phyloP scores from a whole-genome alignment of 53 echinoderm and acorn worm genomes.

The Henricia sp. region DNA sequence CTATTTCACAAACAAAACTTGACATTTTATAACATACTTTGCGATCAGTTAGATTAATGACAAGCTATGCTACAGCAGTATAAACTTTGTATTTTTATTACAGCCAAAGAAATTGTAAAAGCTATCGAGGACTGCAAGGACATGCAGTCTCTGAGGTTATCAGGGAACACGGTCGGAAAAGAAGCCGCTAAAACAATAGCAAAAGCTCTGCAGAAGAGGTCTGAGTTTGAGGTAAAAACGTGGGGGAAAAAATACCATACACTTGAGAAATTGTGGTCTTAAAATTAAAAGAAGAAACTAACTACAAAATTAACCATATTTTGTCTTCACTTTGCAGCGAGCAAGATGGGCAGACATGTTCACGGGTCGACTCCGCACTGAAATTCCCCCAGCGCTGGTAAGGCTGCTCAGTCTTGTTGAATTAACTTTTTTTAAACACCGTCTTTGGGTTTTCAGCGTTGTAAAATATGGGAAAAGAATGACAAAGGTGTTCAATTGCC shows the following conservation, averaged over 20 bases:
- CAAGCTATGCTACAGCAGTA: no score
- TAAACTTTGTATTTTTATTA: conserved; percentile 16
- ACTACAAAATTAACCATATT: no score
- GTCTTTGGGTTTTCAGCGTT: no score
- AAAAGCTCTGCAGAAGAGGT: conserved; percentile 73
- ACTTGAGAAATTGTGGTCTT: no score
- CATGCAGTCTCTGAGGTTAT: conserved; percentile 76
- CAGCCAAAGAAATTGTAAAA: conserved; percentile 81
- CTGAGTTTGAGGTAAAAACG: conserved; percentile 91
- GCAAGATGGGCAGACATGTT: conserved; percentile 97
- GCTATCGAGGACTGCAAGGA: conserved; percentile 79
- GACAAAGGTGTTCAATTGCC: no score
- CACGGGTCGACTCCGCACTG: conserved; percentile 90
- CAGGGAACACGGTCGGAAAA: conserved; percentile 90
- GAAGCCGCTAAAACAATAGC: conserved; percentile 85
- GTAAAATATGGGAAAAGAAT: no score
- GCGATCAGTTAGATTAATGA: no score
- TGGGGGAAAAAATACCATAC: neutral
- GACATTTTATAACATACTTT: no score
- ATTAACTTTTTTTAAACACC: no score
- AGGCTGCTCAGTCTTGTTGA: conserved; percentile 40
- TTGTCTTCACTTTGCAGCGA: conserved; percentile 63
- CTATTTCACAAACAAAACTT: no score
- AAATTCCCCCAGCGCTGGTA: conserved; percentile 96
- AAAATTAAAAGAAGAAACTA: no score